phyloP scores from a whole-genome alignment of 2,888 invertebrate species.

The Toxonevra muliebris region DNA sequence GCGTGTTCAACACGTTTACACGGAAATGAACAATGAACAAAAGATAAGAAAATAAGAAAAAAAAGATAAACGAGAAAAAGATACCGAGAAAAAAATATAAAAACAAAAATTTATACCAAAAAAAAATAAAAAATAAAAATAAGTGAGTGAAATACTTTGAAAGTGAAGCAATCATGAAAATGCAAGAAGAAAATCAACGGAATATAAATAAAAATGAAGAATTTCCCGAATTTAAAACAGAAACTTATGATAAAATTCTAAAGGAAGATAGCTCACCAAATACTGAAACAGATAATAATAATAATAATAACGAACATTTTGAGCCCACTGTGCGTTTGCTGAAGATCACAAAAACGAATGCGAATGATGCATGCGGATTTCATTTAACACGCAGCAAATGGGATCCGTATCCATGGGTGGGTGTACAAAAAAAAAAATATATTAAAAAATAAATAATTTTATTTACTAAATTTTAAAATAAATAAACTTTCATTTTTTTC shows the following conservation, averaged over 20 bases:
- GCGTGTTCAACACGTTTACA: slow-evolving; percentile 42
- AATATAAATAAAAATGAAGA: background rate
- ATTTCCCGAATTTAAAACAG: background rate
- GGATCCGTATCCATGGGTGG: slow-evolving; percentile 85
- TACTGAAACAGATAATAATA: slow-evolving; percentile 12
- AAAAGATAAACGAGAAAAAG: too few relatives aligned
- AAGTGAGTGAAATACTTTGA: background rate
- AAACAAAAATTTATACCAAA: background rate
- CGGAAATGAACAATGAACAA: slow-evolving; percentile 12
- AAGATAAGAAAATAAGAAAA: too few relatives aligned
- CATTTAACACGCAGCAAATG: slow-evolving; percentile 78
- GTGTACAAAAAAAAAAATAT: slow-evolving; percentile 37
- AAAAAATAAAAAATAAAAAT: background rate
- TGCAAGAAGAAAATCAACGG: background rate
- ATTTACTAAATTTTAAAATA: background rate
- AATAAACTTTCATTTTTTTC: background rate
- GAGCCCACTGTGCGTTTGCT: slow-evolving; percentile 64
- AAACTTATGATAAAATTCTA: background rate
- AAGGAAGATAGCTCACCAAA: slow-evolving; percentile 1
- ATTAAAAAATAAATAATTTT: background rate
- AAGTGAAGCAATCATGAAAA: background rate
- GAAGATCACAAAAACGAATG: slow-evolving; percentile 69
- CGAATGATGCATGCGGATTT: slow-evolving; percentile 73
- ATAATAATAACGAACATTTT: slow-evolving; percentile 48
- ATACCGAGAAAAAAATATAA: slow-evolving; percentile 8